These are phyloP conservation scores for Latrodectus elegans DNA, from an alignment of 2,888 invertebrate species.

Conservation along the genomic window DNA sequence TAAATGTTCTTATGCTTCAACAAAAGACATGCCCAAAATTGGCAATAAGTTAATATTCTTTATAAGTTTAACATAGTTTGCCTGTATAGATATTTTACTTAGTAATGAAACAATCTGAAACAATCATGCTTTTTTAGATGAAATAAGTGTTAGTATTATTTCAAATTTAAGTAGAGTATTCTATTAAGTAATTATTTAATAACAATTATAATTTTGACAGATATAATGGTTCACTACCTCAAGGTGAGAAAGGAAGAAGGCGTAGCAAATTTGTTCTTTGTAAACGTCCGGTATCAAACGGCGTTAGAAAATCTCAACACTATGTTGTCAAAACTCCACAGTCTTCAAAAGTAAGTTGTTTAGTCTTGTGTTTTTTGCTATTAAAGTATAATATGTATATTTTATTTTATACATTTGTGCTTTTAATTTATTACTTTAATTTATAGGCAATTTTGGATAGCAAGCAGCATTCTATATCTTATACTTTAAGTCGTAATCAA, in stretches of 20 bases:
- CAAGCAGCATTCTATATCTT: slow-evolving; percentile 96
- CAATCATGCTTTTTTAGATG: too few relatives aligned
- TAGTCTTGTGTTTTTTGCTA: background rate
- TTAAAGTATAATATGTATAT: background rate
- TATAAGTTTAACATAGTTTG: too few relatives aligned
- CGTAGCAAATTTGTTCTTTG: slow-evolving; percentile 95
- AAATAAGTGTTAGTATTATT: too few relatives aligned
- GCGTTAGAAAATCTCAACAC: slow-evolving; percentile 94
- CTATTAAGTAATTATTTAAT: background rate
- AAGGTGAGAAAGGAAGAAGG: slow-evolving; percentile 93
- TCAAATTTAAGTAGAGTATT: too few relatives aligned
- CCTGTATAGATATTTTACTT: too few relatives aligned
- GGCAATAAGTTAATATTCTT: too few relatives aligned
- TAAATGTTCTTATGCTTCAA: too few relatives aligned
- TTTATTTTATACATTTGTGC: slow-evolving; percentile 44
- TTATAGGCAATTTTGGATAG: slow-evolving; percentile 90
- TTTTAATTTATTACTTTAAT: slow-evolving; percentile 8
- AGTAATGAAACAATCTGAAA: too few relatives aligned
- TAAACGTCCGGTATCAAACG: slow-evolving; percentile 89
- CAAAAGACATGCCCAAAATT: too few relatives aligned
- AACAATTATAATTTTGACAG: slow-evolving; percentile 76
- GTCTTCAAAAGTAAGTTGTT: slow-evolving; percentile 80
- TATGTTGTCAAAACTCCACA: slow-evolving; percentile 97
- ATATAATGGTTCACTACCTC: slow-evolving; percentile 94
- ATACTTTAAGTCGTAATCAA: slow-evolving; percentile 95